Conservation (phyloP, 1,140 invertebrate species). For the Dendrolimus punctatus region DNA sequence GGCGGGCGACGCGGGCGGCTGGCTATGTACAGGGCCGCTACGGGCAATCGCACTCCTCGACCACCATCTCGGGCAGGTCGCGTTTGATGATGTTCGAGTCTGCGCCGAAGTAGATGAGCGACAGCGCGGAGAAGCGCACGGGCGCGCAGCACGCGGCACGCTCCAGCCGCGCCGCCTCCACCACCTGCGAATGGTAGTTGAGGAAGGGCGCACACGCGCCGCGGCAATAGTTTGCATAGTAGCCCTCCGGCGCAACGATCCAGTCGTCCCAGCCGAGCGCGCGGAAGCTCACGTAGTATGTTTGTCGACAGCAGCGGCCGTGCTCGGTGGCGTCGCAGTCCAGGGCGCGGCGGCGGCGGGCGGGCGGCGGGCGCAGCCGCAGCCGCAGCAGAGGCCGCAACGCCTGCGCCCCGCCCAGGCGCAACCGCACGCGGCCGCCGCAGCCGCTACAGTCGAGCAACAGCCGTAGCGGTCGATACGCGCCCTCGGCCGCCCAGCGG, state of each 20-base stretch:
- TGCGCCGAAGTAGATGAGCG: conserved; percentile 93
- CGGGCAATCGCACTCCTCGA: conserved; percentile 96
- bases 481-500: conserved; percentile 75
- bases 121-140: conserved; percentile 92
- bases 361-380: conserved; percentile 78
- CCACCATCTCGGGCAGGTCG: conserved; percentile 96
- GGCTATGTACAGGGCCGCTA: conserved; percentile 68
- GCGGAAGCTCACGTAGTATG: conserved; percentile 92
- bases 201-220: conserved; percentile 89
- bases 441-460: conserved; percentile 90
- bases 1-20: conserved; percentile 31
- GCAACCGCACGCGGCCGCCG: conserved; percentile 78
- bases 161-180: conserved; percentile 89
- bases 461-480: conserved; percentile 77
- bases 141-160: conserved; percentile 95
- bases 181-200: conserved; percentile 91
- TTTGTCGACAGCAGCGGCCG: conserved; percentile 91
- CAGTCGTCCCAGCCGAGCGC: conserved; percentile 95
- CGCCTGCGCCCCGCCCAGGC: conserved; percentile 69
- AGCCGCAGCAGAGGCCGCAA: conserved; percentile 89
- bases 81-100: conserved; percentile 93
- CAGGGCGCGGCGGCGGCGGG: conserved; percentile 83
- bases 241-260: conserved; percentile 92
- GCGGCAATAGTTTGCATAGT: conserved; percentile 95
- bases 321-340: conserved; percentile 84